Base-by-base conservation (phyloP, 2,797 vertebrate genomes). In the Fringilla coelebs region DNA sequence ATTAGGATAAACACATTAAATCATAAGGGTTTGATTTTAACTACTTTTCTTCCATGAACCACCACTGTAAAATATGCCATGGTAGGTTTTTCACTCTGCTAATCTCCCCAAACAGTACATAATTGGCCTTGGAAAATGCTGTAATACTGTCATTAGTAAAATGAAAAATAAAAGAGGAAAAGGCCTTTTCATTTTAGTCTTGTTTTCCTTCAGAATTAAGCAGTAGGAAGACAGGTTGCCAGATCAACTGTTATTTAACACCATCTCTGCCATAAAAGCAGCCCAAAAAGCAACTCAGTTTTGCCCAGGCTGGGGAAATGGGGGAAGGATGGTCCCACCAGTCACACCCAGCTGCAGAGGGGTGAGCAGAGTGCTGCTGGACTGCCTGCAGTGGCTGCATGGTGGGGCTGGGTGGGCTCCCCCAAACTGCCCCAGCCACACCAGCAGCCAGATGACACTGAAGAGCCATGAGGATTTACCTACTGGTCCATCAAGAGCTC, bases 81-180 rank as follows among this genome's bases (percentile, higher is more conserved):
- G 89, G 96, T 91, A 87, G 96, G 38, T 86, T 94, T 93, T 95
- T 80, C 55, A 41, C 79, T 95, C 89, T 80, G 82, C 66, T 97
- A 94, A 97, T 95, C 93, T 95, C 82, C 82, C 91, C 78, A 95
- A 95, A 96, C 93, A 93, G 85, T 90, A 85, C 31, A 28, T 93
- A 97, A 96, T 90, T 96, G 79, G 92, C 96, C 95, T 95, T 97
- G 92, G 96, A 97, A 98, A 97, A 97, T 81, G 61, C 94, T 95
- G 78, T 92, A 97, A 97, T 96, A 96, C 93, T 95, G 81, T 96
- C 97, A 97, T 97, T 97, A 97, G 96, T 89, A 96, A 93, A 80
- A 95, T 4, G 21, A 96, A 92, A 95, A 97, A 96, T 90, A 96
- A 96, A 97, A 55, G 77, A 96, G 89, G 90, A 94, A 95, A 96